Base-by-base conservation (phyloP, 2,113 vertebrate species). In the Pongo abelii region DNA sequence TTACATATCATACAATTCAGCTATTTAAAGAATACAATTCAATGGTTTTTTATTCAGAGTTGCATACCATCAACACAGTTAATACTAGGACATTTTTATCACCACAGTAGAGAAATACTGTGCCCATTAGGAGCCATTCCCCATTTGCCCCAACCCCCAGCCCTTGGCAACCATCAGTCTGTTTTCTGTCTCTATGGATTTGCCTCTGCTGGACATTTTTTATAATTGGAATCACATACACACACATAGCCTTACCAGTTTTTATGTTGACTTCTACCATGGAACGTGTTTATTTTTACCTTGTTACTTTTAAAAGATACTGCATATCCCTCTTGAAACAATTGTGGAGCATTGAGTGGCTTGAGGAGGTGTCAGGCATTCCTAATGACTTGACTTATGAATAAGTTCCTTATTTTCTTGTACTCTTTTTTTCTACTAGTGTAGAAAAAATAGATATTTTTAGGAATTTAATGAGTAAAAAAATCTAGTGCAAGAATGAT, bases 11-110 rank as follows among this genome's bases (percentile, higher is more conserved):
- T 67, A 50, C 5, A 91, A 6, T 80, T 93, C 46, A 77, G 43
- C 61, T 38, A 43, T 80, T 96, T 92, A 94, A 91, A 95, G 11
- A 74, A 2, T 93, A 74, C 32, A 77, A 3, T 70, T 89, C 4
- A 72, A 0, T 95, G 57, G 14, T 81, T 95, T 94, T 79, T 48
- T 43, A 81, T 78, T 97, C 10, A 80, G 35, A 67, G 12, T 92
- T 89, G 9, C 7, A 93, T 52, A 61, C 40, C 18, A 78, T 88
- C n/a, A 83, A 64, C 46, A 83, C 35, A 84, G 13, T 94, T 74
- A 96, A 93, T 93, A 80, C 80, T 75, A 89, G 52, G 81, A 75
- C 32, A 94, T 81, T 92, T 85, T 94, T 50, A 32, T 92, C 13
- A 93, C 20, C 12, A 8, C 10, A 8, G 14, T 64, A 79, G 87